These are phyloP conservation scores for Volucella bombylans DNA, from an alignment of 2,888 invertebrate genomes.

Conservation along the genomic window DNA sequence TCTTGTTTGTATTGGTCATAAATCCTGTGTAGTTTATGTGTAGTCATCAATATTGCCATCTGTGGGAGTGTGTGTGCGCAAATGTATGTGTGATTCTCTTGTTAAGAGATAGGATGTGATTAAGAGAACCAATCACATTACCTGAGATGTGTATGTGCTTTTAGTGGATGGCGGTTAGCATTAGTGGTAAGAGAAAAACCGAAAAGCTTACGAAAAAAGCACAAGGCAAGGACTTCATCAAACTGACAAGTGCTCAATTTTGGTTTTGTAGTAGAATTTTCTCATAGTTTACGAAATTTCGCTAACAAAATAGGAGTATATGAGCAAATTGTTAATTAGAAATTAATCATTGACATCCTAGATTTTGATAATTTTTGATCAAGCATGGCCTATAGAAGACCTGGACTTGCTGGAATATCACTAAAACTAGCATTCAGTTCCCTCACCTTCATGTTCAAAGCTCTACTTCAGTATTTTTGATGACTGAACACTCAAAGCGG, in stretches of 20 bases:
- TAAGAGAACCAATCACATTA: constrained; percentile 29
- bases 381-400: too few species aligned
- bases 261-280: constrained; percentile 49
- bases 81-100: constrained; percentile 21
- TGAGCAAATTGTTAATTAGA: too few species aligned
- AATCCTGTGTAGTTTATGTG: constrained; percentile 81
- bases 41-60: constrained; percentile 69
- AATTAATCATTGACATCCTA: too few species aligned
- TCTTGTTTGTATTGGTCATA: constrained; percentile 80
- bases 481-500: too few species aligned
- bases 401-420: too few species aligned
- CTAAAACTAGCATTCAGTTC: too few species aligned
- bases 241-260: neutral
- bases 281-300: neutral
- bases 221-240: constrained; percentile 39
- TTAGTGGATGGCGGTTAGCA: neutral
- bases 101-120: constrained; percentile 58
- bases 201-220: constrained; percentile 51
- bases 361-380: too few species aligned
- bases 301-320: neutral
- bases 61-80: constrained; percentile 42
- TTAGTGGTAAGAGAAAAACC: constrained; percentile 51
- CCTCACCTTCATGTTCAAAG: too few species aligned
- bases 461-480: too few species aligned
- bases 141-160: constrained; percentile 11